Evolutionary conservation across 2,797 vertebrate species (phyloP), one percentile per base, ranked within the genome.

Genomic region (Miichthys miiuy): DNA sequence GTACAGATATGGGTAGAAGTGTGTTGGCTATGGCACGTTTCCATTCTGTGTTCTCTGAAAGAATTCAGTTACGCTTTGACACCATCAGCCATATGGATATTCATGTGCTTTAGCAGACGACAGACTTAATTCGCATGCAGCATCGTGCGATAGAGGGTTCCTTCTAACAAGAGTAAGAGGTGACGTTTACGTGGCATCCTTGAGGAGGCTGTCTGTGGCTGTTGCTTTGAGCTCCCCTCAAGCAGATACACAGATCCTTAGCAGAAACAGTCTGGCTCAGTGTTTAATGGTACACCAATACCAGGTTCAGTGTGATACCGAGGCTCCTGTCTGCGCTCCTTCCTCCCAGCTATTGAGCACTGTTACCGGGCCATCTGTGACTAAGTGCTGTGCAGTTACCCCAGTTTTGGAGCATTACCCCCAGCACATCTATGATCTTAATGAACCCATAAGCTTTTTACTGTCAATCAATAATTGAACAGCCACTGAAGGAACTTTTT

Each of bases 211-310:
- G 89, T 93, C 91, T 91, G 79, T 84, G 88, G 90, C 91, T 92
- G 90, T 95, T 93, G 94, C 95, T 96, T 87, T 91, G 93, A 94
- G 95, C 94, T 93, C 87, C 92, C 95, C 94, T 92, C 82, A 56
- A 95, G 95, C 94, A 93, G 90, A 93, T 86, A 94, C 93, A 95
- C 94, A 93, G 94, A 96, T 95, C 94, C 91, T 92, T 89, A 91
- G 89, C 94, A 89, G 88, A 77, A 90, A 70, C 91, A 88, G 90
- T 91, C 91, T 85, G 87, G 88, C 91, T 92, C 89, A 64, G 88
- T 88, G 89, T 93, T 90, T 92, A 89, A 92, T 89, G 91, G 92
- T 86, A 75, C 92, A 91, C 89, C 91, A 84, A 91, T 83, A 91
- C 88, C 83, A 84, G 91, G 79, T 91, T 90, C 79, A 91, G 86